These are phyloP conservation scores for Diaprepes abbreviatus DNA, from an alignment of 2,888 invertebrate species.

Conservation along the genomic window DNA sequence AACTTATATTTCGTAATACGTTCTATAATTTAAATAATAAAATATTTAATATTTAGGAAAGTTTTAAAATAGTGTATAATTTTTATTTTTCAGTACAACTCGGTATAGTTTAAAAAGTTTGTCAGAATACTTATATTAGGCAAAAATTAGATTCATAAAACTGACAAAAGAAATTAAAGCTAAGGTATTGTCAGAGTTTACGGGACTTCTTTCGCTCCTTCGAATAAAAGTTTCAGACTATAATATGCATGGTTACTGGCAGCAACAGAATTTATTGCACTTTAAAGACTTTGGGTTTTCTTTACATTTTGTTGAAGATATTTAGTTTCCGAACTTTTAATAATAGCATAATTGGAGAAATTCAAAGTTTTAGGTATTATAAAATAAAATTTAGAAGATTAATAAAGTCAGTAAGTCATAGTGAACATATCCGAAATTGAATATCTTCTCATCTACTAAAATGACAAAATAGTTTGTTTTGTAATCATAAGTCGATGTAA, in stretches of 20 bases:
- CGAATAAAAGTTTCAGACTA: constrained; percentile 42
- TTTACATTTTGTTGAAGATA: constrained; percentile 14
- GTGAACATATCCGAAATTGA: too few relatives aligned
- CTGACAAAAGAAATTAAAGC: constrained; percentile 35
- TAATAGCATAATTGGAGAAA: not conserved
- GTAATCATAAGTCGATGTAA: too few relatives aligned
- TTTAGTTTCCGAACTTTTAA: constrained; percentile 18
- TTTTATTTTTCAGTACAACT: not conserved
- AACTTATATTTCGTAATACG: too few relatives aligned
- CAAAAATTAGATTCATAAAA: constrained; percentile 35
- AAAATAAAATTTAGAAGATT: too few relatives aligned
- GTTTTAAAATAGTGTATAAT: not conserved
- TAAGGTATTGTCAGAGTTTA: constrained; percentile 43
- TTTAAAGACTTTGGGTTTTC: constrained; percentile 35
- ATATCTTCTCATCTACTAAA: too few relatives aligned
- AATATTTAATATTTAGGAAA: too few relatives aligned
- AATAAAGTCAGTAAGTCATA: too few relatives aligned
- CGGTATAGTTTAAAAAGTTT: constrained; percentile 19
- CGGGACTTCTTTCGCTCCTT: constrained; percentile 33
- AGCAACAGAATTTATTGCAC: constrained; percentile 44
- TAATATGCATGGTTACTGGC: constrained; percentile 42
- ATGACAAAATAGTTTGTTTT: too few relatives aligned
- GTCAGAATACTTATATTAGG: constrained; percentile 31
- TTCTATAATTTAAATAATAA: too few relatives aligned
- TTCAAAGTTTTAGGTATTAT: too few relatives aligned